These are phyloP conservation scores for Epirrhoe tristata DNA, from an alignment of 2,888 invertebrate genomes.

Conservation along the genomic window DNA sequence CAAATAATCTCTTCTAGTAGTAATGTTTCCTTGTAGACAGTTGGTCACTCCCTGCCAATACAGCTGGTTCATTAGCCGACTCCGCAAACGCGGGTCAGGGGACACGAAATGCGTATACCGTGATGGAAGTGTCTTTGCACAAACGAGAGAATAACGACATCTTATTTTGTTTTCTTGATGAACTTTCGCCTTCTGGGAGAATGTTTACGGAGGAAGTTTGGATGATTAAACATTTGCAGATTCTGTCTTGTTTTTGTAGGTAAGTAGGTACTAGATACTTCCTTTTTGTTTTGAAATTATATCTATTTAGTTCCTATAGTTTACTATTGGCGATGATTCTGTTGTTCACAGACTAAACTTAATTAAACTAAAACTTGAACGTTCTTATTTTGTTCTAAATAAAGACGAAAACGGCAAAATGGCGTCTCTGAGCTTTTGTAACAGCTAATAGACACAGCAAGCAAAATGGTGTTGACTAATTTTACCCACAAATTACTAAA, in stretches of 20 bases:
- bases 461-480: too few relatives aligned
- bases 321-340: too few relatives aligned
- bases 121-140: slow-evolving; percentile 73
- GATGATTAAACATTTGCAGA: slow-evolving; percentile 9
- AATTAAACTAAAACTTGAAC: too few relatives aligned
- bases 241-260: slow-evolving; percentile 1
- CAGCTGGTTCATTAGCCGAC: slow-evolving; percentile 76
- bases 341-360: too few relatives aligned
- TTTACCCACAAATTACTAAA: too few relatives aligned
- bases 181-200: slow-evolving; percentile 50
- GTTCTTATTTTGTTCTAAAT: too few relatives aligned
- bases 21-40: slow-evolving; percentile 35
- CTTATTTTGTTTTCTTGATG: slow-evolving; percentile 44
- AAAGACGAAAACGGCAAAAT: too few relatives aligned
- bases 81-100: slow-evolving; percentile 68
- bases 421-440: too few relatives aligned
- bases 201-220: slow-evolving; percentile 30
- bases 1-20: slow-evolving; percentile 13
- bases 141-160: slow-evolving; percentile 66
- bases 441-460: too few relatives aligned
- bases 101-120: slow-evolving; percentile 58
- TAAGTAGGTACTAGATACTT: not conserved
- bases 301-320: too few relatives aligned
- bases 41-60: slow-evolving; percentile 76
- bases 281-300: too few relatives aligned